Base-by-base conservation (phyloP, 2,113 vertebrate genomes). In the Strix uralensis region DNA sequence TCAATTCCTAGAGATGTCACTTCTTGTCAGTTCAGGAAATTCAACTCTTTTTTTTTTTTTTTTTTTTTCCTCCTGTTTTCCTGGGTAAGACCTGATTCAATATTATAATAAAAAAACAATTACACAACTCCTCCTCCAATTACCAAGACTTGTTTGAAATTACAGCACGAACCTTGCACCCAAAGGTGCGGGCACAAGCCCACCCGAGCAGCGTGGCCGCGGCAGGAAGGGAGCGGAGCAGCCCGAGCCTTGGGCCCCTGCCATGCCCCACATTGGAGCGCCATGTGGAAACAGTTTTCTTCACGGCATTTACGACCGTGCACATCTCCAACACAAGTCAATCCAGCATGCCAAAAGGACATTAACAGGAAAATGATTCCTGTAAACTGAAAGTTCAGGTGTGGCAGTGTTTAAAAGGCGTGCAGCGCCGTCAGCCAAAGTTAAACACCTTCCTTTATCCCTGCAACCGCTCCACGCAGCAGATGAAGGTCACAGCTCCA, bases 21-120 rank as follows among this genome's bases (percentile, higher is more conserved):
- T 91, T 59, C 58, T 90, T 32, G 46, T 42, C 63, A 47, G 26
- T 93, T 82, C 85, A 97, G 71, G 82, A 96, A 95, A 97, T 71
- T 65, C 81, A 81, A 58, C 14, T 55, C 15, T 12, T 54, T 38
- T 13, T 18, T 19, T 21, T 18, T 25, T 11, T 81, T 57, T 34
- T n/a, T 11, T 27, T 10, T 36, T 36, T 36, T 36, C 36, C 36
- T 84, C 86, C 57, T 80, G n/a, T 47, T 92, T 95, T 91, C 72
- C 38, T 81, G 30, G 44, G 12, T 36, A 82, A 92, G 47, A 25
- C n/a, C 26, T 0, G 6, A 81, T 40, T 69, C 34, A 44, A 54
- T 86, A 72, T 1, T 5, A 30, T 4, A 75, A 65, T 20, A 44
- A 83, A 65, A 81, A 81, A 5, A 1, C 44, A 57, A 57, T 17